These are phyloP conservation scores for Ectemnius lituratus DNA, from an alignment of 2,888 invertebrate species.

Conservation along the genomic window DNA sequence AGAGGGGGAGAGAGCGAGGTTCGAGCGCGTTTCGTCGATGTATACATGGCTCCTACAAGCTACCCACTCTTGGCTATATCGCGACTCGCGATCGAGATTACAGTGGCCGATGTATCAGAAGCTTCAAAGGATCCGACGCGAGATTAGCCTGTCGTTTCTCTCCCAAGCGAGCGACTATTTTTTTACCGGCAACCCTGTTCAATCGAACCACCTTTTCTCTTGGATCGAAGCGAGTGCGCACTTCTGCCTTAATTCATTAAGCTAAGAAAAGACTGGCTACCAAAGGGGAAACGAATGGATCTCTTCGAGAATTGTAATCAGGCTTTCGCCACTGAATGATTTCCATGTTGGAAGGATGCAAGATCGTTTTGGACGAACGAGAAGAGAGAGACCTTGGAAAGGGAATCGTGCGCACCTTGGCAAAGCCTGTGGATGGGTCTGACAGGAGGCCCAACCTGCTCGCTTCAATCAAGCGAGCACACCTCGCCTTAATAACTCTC, in stretches of 20 bases:
- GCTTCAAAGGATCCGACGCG: constrained; percentile 16
- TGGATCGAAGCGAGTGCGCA: neutral
- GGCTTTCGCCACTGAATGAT: neutral
- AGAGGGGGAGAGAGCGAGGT: neutral
- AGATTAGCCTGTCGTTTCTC: constrained; percentile 11
- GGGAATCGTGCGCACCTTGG: no score
- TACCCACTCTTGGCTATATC: neutral
- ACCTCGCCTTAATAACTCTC: neutral
- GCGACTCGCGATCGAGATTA: neutral
- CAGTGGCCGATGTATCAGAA: constrained; percentile 26
- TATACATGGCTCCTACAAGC: constrained; percentile 3
- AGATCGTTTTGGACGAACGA: no score
- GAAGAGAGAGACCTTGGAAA: no score
- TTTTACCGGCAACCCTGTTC: neutral
- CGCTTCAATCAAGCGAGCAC: neutral
- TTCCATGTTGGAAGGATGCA: no score
- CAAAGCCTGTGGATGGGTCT: no score
- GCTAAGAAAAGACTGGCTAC: no score
- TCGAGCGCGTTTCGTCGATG: constrained; percentile 3
- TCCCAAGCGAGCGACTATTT: neutral
- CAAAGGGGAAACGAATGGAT: neutral
- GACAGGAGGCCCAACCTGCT: neutral
- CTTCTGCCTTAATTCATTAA: neutral
- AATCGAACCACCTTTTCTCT: neutral
- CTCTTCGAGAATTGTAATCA: neutral